phyloP scores from a whole-genome alignment of 2,888 invertebrate genomes.

The Polyploca ridens region DNA sequence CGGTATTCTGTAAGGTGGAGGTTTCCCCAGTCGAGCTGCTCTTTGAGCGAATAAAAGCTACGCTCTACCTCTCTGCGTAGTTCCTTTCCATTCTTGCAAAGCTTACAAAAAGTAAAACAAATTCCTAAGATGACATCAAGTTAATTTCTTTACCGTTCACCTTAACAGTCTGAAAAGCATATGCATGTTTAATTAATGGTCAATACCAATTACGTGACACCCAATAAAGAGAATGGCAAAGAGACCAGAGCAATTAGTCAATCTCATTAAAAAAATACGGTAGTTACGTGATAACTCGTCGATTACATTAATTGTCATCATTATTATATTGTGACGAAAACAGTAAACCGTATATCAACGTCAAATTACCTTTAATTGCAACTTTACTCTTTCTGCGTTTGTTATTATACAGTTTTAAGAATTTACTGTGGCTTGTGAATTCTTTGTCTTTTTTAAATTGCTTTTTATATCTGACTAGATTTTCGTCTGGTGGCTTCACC shows the following conservation, averaged over 20 bases:
- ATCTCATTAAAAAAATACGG: slow-evolving; percentile 6
- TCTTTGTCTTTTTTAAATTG: neutral
- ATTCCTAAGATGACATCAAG: neutral
- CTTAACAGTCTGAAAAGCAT: neutral
- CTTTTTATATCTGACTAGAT: no score
- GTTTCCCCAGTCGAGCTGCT: no score
- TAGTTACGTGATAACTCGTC: neutral
- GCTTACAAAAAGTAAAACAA: no score
- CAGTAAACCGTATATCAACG: slow-evolving; percentile 8
- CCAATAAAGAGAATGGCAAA: slow-evolving; percentile 1
- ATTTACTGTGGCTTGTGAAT: neutral
- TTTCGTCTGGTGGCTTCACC: no score
- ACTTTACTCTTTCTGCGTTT: neutral
- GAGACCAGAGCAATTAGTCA: neutral
- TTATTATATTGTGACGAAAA: slow-evolving; percentile 1
- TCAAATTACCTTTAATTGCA: slow-evolving; percentile 3
- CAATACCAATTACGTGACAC: slow-evolving; percentile 4
- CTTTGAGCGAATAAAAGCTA: no score
- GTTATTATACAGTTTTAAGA: neutral
- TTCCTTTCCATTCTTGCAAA: no score
- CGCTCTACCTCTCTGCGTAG: no score
- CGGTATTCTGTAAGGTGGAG: no score
- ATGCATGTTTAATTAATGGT: neutral
- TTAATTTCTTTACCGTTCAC: neutral
- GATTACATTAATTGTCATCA: neutral